phyloP scores from a whole-genome alignment of 2,797 vertebrate species.

The Thunnus albacares region DNA sequence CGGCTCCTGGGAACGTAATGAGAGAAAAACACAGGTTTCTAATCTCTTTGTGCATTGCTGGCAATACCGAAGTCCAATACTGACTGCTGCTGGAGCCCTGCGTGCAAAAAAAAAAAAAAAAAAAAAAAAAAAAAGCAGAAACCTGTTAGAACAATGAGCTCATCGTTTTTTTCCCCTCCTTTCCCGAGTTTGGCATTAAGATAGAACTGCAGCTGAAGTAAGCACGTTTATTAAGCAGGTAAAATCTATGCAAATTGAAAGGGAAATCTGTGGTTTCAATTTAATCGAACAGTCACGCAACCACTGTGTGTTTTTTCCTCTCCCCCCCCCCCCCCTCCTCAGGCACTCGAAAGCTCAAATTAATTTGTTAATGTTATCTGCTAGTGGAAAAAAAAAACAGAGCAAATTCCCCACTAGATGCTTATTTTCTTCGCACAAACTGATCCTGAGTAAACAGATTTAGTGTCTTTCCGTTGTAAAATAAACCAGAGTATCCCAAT shows the following conservation, averaged over 20 bases:
- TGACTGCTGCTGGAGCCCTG: conserved; percentile 34
- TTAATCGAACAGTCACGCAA: conserved; percentile 24
- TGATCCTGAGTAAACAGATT: conserved; percentile 14
- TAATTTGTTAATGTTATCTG: conserved; percentile 9
- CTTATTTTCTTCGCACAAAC: conserved; percentile 9
- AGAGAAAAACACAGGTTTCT: conserved; percentile 18
- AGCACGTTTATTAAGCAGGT: conserved; percentile 45
- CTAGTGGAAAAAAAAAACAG: background rate
- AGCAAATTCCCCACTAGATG: background rate
- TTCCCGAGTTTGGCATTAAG: conserved; percentile 37
- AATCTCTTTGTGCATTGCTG: conserved; percentile 36
- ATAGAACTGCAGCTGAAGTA: conserved; percentile 44
- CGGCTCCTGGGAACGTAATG: conserved; percentile 29
- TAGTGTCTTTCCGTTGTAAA: background rate
- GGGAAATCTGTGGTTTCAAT: background rate
- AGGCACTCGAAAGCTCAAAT: background rate
- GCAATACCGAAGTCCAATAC: conserved; percentile 10
- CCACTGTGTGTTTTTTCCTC: background rate
- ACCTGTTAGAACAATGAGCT: conserved; percentile 76
- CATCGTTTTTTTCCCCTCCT: conserved; percentile 35
- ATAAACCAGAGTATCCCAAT: conserved; percentile 17
- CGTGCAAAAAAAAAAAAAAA: background rate
- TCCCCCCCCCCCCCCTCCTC: background rate
- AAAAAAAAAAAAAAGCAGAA: conserved; percentile 3
- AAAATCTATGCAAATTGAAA: conserved; percentile 19